Evolutionary conservation across 2,888 invertebrate species (phyloP), one percentile per base, ranked within the genome.

Genomic region (Crematogaster levior): DNA sequence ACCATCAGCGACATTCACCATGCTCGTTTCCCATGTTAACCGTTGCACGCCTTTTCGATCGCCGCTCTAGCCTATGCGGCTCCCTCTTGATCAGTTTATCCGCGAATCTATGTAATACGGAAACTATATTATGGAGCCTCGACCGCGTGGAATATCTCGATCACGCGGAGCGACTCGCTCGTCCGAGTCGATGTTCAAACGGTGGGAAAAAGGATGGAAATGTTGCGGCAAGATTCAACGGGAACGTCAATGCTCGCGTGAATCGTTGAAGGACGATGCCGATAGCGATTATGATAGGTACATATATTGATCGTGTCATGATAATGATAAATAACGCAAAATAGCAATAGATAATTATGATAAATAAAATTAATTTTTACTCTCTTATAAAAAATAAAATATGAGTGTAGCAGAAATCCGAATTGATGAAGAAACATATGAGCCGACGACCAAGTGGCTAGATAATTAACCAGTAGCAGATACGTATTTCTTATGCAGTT

Each of bases 101-200:
- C 73, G 80, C 80, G 73, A 68, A 68, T 79, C 77, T 79, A 68
- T 68, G 68, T 79, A 79, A 79, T 79, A 79, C 77, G 77, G 77
- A 68, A 79, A 79, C 56, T 68, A 79, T 68, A 79, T 68, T 79
- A 68, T 68, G 70, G 56, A 68, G 70, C 43, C 56, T 43, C 77
- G 77, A 77, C 77, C 70, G 40, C 68, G 43, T 68, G 70, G 70
- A 79, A 68, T 79, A 79, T 79, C 77, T 79, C 77, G 70, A 79
- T 68, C 56, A 75, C 75, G 66, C 51, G 65, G 51, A 66, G 77
- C 68, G 70, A 66, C 46, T 79, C 77, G 56, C 70, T 68, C 77
- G 70, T 68, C 56, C 77, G 53, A 68, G 56, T 65, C 77, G 53
- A 43, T 53, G 77, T 68, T 79, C 61, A 43, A 70, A 79, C 56